Evolutionary conservation across 2,113 vertebrate genomes (phyloP).

Genomic region (Melanocharis versteri): DNA sequence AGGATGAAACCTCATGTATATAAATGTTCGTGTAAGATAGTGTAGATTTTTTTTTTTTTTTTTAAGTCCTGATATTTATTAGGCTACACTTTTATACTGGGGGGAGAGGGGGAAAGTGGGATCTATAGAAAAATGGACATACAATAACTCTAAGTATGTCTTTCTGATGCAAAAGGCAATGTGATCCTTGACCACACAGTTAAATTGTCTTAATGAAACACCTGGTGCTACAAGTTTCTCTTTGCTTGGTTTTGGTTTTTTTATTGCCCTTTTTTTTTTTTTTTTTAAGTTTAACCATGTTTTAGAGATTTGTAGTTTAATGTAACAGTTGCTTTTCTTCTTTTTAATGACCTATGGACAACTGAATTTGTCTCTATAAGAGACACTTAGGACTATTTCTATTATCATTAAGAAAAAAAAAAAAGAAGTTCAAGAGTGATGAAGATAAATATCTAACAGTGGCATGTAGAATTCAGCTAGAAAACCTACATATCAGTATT

Average conservation of each 20-base stretch:
- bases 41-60: not conserved
- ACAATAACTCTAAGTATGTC: not conserved
- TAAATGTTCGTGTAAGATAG: not conserved
- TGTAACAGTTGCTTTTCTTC: not conserved
- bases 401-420: not conserved
- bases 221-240: not conserved
- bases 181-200: not conserved
- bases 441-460: not conserved
- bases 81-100: not conserved
- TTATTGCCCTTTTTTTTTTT: not conserved
- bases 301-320: not conserved
- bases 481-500: not conserved
- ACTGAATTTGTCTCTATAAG: not conserved
- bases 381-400: not conserved
- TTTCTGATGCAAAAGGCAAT: not conserved
- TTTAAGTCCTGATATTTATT: not conserved
- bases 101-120: fast-evolving
- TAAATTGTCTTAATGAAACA: not conserved
- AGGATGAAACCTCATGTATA: not conserved
- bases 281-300: not conserved
- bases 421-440: not conserved
- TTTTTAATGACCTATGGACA: not conserved
- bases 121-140: not conserved
- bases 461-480: not conserved
- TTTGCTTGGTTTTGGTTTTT: not conserved